These are phyloP conservation scores for Diarsia dahlii DNA, from an alignment of 2,888 invertebrate species.

Conservation along the genomic window DNA sequence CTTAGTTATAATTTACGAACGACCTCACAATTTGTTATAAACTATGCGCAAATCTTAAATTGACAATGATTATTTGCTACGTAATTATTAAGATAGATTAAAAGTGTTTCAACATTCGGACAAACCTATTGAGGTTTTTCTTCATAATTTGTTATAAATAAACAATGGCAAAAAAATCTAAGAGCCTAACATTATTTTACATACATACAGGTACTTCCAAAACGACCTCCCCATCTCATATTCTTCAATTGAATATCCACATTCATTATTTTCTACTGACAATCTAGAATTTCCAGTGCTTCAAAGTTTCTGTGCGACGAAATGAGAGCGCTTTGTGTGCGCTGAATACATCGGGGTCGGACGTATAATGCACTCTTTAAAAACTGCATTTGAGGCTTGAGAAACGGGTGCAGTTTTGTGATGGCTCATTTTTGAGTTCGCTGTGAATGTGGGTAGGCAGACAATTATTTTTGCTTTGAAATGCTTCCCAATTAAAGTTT, in stretches of 20 bases:
- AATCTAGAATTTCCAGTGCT: slow-evolving; percentile 46
- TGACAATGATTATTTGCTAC: no score
- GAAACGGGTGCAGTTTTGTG: slow-evolving; percentile 43
- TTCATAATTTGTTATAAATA: no score
- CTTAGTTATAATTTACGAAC: no score
- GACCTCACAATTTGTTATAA: no score
- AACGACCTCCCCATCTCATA: slow-evolving; percentile 1
- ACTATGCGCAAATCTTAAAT: no score
- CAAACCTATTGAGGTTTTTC: no score
- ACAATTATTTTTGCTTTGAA: slow-evolving; percentile 37
- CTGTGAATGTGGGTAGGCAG: slow-evolving; percentile 1
- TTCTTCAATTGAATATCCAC: slow-evolving; percentile 39
- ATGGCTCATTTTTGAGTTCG: slow-evolving; percentile 31
- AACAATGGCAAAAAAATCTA: no score
- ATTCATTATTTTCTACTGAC: slow-evolving; percentile 49
- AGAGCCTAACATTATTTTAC: no score
- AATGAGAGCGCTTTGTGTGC: slow-evolving; percentile 58
- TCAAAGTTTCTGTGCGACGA: slow-evolving; percentile 39
- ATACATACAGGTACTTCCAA: background rate
- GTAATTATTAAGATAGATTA: no score
- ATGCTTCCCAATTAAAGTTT: slow-evolving; percentile 25
- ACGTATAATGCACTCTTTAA: slow-evolving; percentile 58
- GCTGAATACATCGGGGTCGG: slow-evolving; percentile 67
- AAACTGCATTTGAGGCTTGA: slow-evolving; percentile 49
- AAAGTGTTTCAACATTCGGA: no score